Evolutionary conservation across 1,140 invertebrate species (phyloP), one percentile per base, ranked within the genome.

Genomic region (Hermatobates lingyangjiaoensis): DNA sequence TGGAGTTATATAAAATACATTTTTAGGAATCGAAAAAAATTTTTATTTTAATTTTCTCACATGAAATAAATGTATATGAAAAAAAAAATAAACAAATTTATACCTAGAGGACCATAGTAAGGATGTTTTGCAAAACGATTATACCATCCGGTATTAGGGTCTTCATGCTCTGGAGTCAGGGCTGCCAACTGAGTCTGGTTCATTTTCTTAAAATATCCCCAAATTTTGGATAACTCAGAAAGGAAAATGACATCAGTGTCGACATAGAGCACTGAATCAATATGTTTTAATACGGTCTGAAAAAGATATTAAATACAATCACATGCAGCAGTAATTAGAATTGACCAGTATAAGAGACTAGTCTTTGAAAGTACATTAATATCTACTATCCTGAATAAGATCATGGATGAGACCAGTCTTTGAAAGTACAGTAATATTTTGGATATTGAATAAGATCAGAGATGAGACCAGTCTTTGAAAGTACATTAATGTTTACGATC

Each of bases 41-140:
- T n/a, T n/a, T n/a, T n/a, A n/a, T n/a, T n/a, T n/a, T n/a, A n/a
- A n/a, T n/a, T n/a, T n/a, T n/a, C n/a, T n/a, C n/a, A n/a, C n/a
- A 47, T 20, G 23, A 27, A 28, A 40, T 44, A 28, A 34, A 10
- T 2, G 40, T 26, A n/a, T 44, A 44, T 18, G 2, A 49, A 2
- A 21, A 25, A 28, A 38, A 3, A 1, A 21, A n/a, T 14, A 48
- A 2, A 24, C 21, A 20, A 40, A 18, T 14, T 25, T 30, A 30
- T 47, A 84, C 82, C 83, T 63, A 87, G 69, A 65, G 78, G 78
- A 57, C 85, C 86, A 75, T 89, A 93, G 66, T 83, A 97, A 0
- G 92, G 92, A 73, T 95, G 90, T 56, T 83, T 80, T 0, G 91
- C 91, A 73, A 95, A 94, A 56, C 90, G 68, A 59, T 92, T 92